phyloP scores from a whole-genome alignment of 2,113 vertebrate species.

The Sylvilagus bachmani region DNA sequence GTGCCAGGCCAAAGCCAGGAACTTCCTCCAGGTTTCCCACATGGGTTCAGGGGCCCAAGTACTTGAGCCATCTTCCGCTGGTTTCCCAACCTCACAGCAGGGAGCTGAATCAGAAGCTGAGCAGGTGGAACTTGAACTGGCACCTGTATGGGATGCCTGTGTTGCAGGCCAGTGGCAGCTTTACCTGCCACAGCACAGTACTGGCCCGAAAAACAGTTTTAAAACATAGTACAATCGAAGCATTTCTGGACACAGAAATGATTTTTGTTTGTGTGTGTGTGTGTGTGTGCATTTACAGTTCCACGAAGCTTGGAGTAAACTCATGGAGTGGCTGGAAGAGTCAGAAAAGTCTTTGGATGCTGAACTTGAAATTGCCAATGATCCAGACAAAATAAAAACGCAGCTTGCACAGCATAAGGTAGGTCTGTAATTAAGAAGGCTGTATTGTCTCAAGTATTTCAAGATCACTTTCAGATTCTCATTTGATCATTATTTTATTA shows the following conservation, averaged over 20 bases:
- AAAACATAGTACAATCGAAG: background rate
- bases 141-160: too few species aligned
- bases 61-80: too few species aligned
- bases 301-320: conserved; percentile 97
- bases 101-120: too few species aligned
- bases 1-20: too few species aligned
- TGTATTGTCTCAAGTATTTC: background rate
- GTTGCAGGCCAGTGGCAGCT: too few species aligned
- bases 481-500: background rate
- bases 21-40: too few species aligned
- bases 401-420: conserved; percentile 98
- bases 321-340: conserved; percentile 98
- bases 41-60: too few species aligned
- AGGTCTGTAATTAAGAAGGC: conserved; percentile 67
- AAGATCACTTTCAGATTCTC: conserved; percentile 5
- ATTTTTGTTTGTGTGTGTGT: conserved; percentile 61
- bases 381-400: conserved; percentile 97
- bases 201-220: background rate
- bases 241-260: background rate
- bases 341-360: conserved; percentile 96
- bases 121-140: too few species aligned
- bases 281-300: conserved; percentile 89
- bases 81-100: too few species aligned
- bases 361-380: conserved; percentile 98
- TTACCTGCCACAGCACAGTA: too few species aligned